Evolutionary conservation across 2,113 vertebrate species (phyloP), one percentile per base, ranked within the genome.

Genomic region (Agapornis roseicollis): DNA sequence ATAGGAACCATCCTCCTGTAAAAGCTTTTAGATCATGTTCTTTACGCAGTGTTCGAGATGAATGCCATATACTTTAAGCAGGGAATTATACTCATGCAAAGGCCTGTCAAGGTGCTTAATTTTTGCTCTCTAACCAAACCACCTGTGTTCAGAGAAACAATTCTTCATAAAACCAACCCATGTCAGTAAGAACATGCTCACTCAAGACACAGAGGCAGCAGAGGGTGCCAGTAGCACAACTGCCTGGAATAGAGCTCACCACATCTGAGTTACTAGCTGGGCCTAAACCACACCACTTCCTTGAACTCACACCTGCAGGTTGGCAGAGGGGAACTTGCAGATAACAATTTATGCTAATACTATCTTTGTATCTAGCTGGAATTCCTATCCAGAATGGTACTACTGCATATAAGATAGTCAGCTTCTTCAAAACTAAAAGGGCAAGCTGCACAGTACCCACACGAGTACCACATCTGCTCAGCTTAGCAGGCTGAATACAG

Each of bases 401-500:
- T 31, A 23, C 7, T 39, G 41, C 42, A 35, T 17, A 25, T 6
- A 66, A 23, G 6, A 25, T 0, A n/a, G 24, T 8, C 8, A 31
- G 14, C 42, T 25, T 41, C 25, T 33, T 46, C 66, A 39, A 39
- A 91, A 49, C 22, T 15, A n/a, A 46, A 64, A 53, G 10, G 2
- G 33, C 22, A 33, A 42, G 29, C 50, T 1, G 2, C 28, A 14
- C 41, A 42, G 44, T 17, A 4, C 10, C 39, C 11, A 5, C 16
- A 6, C 1, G 37, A n/a, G 42, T 5, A 15, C 46, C 8, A 1
- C 0, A 0, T 24, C 56, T 74, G 18, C n/a, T 61, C 31, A 64
- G 71, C 28, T 58, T 7, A 46, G 44, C 65, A 50, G 50, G 50
- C 52, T 4, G 24, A 58, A 33, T 2, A 22, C 44, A 12, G 3